Evolutionary conservation across 1,140 invertebrate genomes (phyloP).

Genomic region (Agraylea sexmaculata): DNA sequence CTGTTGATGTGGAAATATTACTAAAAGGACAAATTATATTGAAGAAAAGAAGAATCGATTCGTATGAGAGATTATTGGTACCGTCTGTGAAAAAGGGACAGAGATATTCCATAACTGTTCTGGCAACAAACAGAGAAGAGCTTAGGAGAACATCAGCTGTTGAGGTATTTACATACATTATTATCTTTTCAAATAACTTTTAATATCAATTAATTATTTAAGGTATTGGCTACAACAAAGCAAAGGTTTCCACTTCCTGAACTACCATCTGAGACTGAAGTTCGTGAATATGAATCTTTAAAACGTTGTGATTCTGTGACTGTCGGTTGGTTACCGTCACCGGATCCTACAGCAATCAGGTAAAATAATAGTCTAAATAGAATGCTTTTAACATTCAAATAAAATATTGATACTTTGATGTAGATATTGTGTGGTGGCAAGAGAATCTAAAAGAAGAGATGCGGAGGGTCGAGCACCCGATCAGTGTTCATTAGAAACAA

Average conservation of each 20-base stretch:
- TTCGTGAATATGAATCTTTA: slow-evolving; percentile 26
- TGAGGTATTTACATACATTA: slow-evolving; percentile 23
- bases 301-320: slow-evolving; percentile 33
- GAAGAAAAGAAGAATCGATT: slow-evolving; percentile 23
- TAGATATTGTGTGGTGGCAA: slow-evolving; percentile 30
- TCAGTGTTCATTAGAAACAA: slow-evolving; percentile 35
- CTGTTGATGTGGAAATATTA: slow-evolving; percentile 23
- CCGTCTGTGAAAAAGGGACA: slow-evolving; percentile 22
- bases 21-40: slow-evolving; percentile 21
- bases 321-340: slow-evolving; percentile 32
- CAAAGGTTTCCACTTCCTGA: slow-evolving; percentile 31
- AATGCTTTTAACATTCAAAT: no score
- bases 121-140: slow-evolving; percentile 25
- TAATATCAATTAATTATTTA: slow-evolving; percentile 9
- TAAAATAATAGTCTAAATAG: no score
- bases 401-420: slow-evolving; percentile 12
- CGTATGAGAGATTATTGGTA: slow-evolving; percentile 26
- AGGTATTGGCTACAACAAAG: slow-evolving; percentile 31
- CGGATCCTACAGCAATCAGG: slow-evolving; percentile 22
- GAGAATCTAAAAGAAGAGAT: slow-evolving; percentile 22
- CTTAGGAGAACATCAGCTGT: slow-evolving; percentile 25
- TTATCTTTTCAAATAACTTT: neutral
- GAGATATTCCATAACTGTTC: slow-evolving; percentile 26
- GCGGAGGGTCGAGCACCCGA: slow-evolving; percentile 25
- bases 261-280: slow-evolving; percentile 26